Evolutionary conservation across 1,140 invertebrate species (phyloP).

Genomic region (Acromyrmex echinatior): DNA sequence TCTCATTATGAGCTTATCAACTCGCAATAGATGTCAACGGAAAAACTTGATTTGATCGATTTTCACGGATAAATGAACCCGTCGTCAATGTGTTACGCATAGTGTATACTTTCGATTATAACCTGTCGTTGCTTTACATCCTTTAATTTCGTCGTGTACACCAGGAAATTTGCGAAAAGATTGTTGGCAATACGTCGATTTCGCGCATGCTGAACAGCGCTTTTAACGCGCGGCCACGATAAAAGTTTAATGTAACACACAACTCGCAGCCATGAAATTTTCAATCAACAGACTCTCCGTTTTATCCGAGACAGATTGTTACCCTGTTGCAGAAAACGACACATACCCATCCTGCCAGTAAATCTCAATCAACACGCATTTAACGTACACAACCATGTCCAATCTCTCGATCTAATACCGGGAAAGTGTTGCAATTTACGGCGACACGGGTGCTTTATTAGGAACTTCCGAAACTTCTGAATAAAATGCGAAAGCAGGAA

Average conservation of each 20-base stretch:
- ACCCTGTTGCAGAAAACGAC: slow-evolving; percentile 38
- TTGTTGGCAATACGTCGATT: slow-evolving; percentile 37
- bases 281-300: slow-evolving; percentile 56
- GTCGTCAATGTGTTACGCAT: not conserved
- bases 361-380: slow-evolving; percentile 60
- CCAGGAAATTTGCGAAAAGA: slow-evolving; percentile 19
- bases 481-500: slow-evolving; percentile 8
- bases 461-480: slow-evolving; percentile 17
- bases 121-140: slow-evolving; percentile 9
- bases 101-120: slow-evolving; percentile 20
- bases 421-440: slow-evolving; percentile 55
- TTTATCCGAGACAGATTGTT: slow-evolving; percentile 60
- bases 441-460: slow-evolving; percentile 36
- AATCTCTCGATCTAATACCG: slow-evolving; percentile 45
- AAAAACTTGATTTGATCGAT: slow-evolving; percentile 48
- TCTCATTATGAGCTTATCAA: slow-evolving; percentile 53
- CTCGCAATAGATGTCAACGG: slow-evolving; percentile 4
- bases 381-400: slow-evolving; percentile 43
- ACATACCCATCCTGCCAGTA: slow-evolving; percentile 10
- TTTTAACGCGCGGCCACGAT: slow-evolving; percentile 49
- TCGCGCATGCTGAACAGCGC: not conserved
- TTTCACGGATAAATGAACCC: slow-evolving; percentile 26
- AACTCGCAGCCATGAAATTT: slow-evolving; percentile 58
- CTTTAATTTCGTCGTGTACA: slow-evolving; percentile 8
- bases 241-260: slow-evolving; percentile 56